These are phyloP conservation scores for Pissodes strobi DNA, from an alignment of 1,140 invertebrate species.

Conservation along the genomic window DNA sequence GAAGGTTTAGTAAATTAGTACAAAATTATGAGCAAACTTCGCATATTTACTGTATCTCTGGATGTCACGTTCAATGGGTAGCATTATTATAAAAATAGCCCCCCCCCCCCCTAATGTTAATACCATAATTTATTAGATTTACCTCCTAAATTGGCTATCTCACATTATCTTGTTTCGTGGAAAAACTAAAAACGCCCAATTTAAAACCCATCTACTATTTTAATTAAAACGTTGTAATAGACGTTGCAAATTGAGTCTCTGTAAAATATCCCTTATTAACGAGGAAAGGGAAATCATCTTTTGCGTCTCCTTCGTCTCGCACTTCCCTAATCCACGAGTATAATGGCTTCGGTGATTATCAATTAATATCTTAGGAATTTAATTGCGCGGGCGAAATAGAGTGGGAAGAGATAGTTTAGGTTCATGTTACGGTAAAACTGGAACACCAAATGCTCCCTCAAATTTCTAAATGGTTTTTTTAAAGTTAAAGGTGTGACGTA, in stretches of 20 bases:
- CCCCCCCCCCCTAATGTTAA: too few species aligned
- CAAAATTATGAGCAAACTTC: too few species aligned
- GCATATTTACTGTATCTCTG: too few species aligned
- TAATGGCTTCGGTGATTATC: constrained; percentile 26
- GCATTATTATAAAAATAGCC: too few species aligned
- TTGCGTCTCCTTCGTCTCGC: not conserved
- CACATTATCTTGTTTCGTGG: not conserved
- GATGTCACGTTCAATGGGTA: too few species aligned
- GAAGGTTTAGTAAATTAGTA: too few species aligned
- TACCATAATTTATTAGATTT: too few species aligned
- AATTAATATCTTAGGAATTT: constrained; percentile 33
- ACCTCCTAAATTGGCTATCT: not conserved
- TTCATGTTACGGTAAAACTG: too few species aligned
- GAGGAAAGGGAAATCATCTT: constrained; percentile 30
- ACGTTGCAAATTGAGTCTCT: constrained; percentile 25
- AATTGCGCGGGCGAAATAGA: constrained; percentile 12
- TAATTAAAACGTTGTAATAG: constrained; percentile 26
- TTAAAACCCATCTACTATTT: constrained; percentile 30
- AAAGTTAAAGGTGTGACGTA: not conserved
- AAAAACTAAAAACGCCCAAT: constrained; percentile 6
- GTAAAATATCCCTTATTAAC: constrained; percentile 34
- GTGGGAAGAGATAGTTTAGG: not conserved
- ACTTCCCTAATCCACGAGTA: constrained; percentile 24
- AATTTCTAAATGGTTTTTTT: too few species aligned
- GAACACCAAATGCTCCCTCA: too few species aligned